Evolutionary conservation across 2,797 vertebrate species (phyloP).

Genomic region (Onychomys arenicola): DNA sequence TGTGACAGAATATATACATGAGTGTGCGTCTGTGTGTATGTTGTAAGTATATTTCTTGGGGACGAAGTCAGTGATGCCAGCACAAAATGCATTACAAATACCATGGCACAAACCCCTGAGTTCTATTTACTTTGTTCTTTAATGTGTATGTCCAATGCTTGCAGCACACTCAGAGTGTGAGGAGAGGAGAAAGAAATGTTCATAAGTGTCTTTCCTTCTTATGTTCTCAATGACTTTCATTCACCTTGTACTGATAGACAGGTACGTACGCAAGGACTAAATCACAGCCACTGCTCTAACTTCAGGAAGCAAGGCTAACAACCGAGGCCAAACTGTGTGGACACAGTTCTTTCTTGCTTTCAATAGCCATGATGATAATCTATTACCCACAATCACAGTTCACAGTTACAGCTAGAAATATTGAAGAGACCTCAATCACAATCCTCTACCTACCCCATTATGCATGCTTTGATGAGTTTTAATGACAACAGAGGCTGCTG

Average conservation of each 20-base stretch:
- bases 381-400: constrained; percentile 47
- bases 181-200: neutral
- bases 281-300: neutral
- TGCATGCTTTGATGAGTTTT: constrained; percentile 72
- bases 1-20: neutral
- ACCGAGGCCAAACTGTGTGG: neutral
- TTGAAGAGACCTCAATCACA: constrained; percentile 45
- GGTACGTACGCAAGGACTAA: accelerated
- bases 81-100: neutral
- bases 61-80: neutral
- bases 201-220: neutral
- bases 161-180: neutral
- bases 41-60: neutral
- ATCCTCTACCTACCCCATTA: constrained; percentile 57
- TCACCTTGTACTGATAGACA: neutral
- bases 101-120: neutral
- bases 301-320: neutral
- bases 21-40: neutral
- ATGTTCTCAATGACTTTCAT: neutral
- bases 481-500: constrained; percentile 69
- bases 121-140: neutral
- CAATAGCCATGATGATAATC: constrained; percentile 60
- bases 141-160: neutral
- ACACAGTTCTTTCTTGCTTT: constrained; percentile 5
- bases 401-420: constrained; percentile 47